Conservation (phyloP, 2,888 invertebrate species). For the Hypomecis punctinalis region DNA sequence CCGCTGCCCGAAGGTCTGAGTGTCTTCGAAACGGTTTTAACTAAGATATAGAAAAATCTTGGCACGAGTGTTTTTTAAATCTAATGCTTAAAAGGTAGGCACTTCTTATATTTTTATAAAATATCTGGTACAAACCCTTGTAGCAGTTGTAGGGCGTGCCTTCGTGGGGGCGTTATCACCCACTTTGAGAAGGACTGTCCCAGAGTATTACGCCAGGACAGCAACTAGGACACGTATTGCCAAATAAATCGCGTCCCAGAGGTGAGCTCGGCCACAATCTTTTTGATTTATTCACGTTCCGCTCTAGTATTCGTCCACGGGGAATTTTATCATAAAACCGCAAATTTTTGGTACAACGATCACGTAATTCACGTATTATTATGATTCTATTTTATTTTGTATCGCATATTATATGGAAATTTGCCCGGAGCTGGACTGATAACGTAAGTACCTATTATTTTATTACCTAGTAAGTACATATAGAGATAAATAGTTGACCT, state of each 20-base stretch:
- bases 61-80: too few relatives aligned
- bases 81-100: too few relatives aligned
- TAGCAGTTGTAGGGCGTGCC: too few relatives aligned
- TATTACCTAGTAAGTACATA: not conserved
- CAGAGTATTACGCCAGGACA: not conserved
- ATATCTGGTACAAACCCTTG: too few relatives aligned
- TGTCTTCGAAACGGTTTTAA: too few relatives aligned
- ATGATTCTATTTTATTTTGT: constrained; percentile 14
- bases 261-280: constrained; percentile 28
- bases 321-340: constrained; percentile 35
- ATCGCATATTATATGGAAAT: constrained; percentile 2
- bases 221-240: constrained; percentile 18
- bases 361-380: constrained; percentile 28
- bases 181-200: too few relatives aligned
- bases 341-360: constrained; percentile 26
- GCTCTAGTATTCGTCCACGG: constrained; percentile 34
- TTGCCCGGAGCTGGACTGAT: not conserved
- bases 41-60: too few relatives aligned
- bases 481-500: too few relatives aligned
- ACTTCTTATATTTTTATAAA: too few relatives aligned
- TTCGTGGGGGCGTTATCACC: too few relatives aligned
- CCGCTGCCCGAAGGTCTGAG: too few relatives aligned
- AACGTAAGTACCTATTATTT: not conserved
- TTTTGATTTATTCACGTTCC: constrained; percentile 38
- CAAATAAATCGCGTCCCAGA: constrained; percentile 35